Conservation (phyloP, 1,140 invertebrate genomes). For the Mycetomoellerius zeteki region DNA sequence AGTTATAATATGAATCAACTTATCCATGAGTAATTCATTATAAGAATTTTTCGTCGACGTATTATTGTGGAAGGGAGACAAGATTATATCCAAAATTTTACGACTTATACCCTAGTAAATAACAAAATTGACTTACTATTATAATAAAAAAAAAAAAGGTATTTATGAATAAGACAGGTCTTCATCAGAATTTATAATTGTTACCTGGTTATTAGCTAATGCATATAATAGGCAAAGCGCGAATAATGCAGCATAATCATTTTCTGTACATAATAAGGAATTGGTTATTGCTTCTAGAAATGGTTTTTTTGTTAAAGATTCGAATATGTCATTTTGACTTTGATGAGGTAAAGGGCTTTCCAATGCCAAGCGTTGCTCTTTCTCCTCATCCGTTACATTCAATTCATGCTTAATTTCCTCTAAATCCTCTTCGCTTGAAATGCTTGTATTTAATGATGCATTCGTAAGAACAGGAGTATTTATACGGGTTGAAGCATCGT, state of each 20-base stretch:
- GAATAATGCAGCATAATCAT: conserved; percentile 98
- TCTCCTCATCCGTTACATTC: conserved; percentile 98
- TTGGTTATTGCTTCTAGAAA: conserved; percentile 96
- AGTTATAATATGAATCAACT: conserved; percentile 93
- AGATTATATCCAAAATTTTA: conserved; percentile 91
- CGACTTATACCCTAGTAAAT: conserved; percentile 90
- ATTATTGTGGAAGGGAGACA: conserved; percentile 86
- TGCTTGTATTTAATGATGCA: conserved; percentile 50
- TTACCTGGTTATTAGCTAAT: conserved; percentile 97
- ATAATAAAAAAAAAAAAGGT: neutral
- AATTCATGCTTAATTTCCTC: conserved; percentile 81
- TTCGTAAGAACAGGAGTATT: conserved; percentile 45
- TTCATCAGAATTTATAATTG: conserved; percentile 10
- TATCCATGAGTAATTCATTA: conserved; percentile 92
- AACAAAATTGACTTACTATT: conserved; percentile 41
- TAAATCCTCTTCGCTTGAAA: conserved; percentile 74
- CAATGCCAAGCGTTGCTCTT: conserved; percentile 90
- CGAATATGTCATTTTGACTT: conserved; percentile 80
- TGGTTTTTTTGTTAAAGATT: conserved; percentile 89
- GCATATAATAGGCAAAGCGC: conserved; percentile 97
- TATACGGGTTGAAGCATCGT: conserved; percentile 24
- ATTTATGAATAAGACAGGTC: neutral
- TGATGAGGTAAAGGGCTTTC: conserved; percentile 81
- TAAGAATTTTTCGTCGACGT: conserved; percentile 88
- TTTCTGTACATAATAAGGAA: conserved; percentile 94